Conservation (phyloP, 2,888 invertebrate genomes). For the Aromia moschata region DNA sequence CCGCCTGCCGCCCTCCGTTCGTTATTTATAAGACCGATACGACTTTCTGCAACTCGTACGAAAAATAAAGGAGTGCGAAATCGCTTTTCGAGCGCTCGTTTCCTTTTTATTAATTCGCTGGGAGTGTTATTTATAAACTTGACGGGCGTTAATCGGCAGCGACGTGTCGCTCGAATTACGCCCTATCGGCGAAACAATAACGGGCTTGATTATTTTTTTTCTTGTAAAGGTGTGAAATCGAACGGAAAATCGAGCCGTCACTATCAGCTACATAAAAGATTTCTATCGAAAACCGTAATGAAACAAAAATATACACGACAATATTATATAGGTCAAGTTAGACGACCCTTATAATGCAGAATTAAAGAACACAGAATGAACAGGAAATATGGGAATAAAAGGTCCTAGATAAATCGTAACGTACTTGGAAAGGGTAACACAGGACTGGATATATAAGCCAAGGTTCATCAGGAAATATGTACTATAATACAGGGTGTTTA, state of each 20-base stretch:
- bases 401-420: no score
- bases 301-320: background rate
- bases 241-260: background rate
- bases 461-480: no score
- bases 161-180: conserved; percentile 17
- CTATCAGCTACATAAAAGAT: background rate
- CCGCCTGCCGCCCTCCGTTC: conserved; percentile 46
- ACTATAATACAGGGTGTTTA: no score
- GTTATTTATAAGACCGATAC: conserved; percentile 53
- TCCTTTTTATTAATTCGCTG: conserved; percentile 39
- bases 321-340: no score
- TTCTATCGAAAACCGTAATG: background rate
- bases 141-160: conserved; percentile 29
- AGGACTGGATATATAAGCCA: no score
- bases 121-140: conserved; percentile 33
- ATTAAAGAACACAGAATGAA: no score
- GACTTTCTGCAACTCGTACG: conserved; percentile 48
- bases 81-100: conserved; percentile 35
- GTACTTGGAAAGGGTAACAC: no score
- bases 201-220: background rate
- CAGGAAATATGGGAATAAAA: no score
- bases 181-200: background rate
- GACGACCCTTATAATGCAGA: no score
- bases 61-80: conserved; percentile 34
- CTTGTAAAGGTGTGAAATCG: background rate